Conservation (phyloP, 2,888 invertebrate species). For the Epirrhoe tristata region DNA sequence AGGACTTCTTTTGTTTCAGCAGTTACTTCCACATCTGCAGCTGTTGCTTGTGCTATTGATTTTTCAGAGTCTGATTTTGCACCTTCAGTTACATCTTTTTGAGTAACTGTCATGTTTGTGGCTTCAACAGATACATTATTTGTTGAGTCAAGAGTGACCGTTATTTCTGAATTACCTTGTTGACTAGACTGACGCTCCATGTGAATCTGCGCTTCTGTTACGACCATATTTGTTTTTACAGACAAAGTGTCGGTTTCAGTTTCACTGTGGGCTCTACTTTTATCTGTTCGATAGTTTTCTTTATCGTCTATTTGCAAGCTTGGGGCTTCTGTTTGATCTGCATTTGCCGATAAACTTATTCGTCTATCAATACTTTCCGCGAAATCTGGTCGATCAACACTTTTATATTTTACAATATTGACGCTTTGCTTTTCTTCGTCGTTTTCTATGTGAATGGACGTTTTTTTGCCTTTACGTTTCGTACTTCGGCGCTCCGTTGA, state of each 20-base stretch:
- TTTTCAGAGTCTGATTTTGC: slow-evolving; percentile 49
- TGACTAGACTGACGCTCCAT: slow-evolving; percentile 77
- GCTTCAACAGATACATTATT: slow-evolving; percentile 80
- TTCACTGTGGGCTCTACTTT: slow-evolving; percentile 72
- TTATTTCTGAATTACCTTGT: slow-evolving; percentile 76
- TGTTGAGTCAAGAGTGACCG: slow-evolving; percentile 73
- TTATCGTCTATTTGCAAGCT: slow-evolving; percentile 62
- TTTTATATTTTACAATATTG: slow-evolving; percentile 78
- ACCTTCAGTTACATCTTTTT: slow-evolving; percentile 64
- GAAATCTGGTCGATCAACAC: slow-evolving; percentile 54
- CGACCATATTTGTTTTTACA: slow-evolving; percentile 79
- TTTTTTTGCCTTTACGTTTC: slow-evolving; percentile 78
- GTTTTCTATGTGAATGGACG: slow-evolving; percentile 77
- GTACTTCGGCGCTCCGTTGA: slow-evolving; percentile 73
- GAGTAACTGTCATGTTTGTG: slow-evolving; percentile 69
- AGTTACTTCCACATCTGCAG: slow-evolving; percentile 30
- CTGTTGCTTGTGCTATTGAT: slow-evolving; percentile 35
- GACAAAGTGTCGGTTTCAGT: slow-evolving; percentile 80
- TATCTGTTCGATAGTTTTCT: slow-evolving; percentile 57
- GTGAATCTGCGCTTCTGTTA: slow-evolving; percentile 83
- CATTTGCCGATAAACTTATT: slow-evolving; percentile 49
- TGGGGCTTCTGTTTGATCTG: slow-evolving; percentile 37
- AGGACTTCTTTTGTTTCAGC: slow-evolving; percentile 27
- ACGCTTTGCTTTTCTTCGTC: slow-evolving; percentile 78
- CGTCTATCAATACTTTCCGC: slow-evolving; percentile 52